Base-by-base conservation (phyloP, 1,140 invertebrate genomes). In the Neomicropteryx cornuta region DNA sequence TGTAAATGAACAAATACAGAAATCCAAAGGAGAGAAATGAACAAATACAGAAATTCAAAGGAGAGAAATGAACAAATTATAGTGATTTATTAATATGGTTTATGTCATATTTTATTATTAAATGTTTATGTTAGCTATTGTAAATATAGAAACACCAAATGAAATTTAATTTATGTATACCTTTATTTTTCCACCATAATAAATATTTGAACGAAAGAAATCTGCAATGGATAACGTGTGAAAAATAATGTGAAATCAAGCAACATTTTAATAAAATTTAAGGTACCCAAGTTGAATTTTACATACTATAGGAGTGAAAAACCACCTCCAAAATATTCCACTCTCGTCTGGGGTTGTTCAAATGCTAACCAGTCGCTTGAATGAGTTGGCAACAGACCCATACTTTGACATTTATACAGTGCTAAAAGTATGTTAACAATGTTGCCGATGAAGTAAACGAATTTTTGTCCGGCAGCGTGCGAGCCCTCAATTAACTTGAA, bases 351-450 rank as follows among this genome's bases (percentile, higher is more conserved):
- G 5, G 92, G 86, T 59, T 97, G 86, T 21, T 95, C 87, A 72
- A 99, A 99, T 27, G 94, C 94, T 22, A 99, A 66, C 96, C 96
- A 99, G 68, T 99, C 96, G 21, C 94, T 97, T 5, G 93, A 80
- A 69, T 99, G 92, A 31, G 93, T 97, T 13, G 96, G 96, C 18
- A 99, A 66, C 13, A 99, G 61, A 10, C 96, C 96, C 94, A 99
- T 98, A 32, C 89, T 92, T 48, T 97, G 92, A 68, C 95, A 99
- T 68, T 99, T 99, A 60, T 98, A 99, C 3, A 99, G 67, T 16
- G 95, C 95, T 43, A 99, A 61, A 4, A 78, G 80, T 44, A 99
- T 80, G 58, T 93, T 94, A 1, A 91, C 81, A 37, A 98, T 65
- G 67, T 99, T 97, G 17, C 96, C 96, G 43, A 99, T 66, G 33